A percentile compares a stretch with the other conserved stretches of the same genome.
These are phyloP conservation scores for Aspidapion aeneum DNA, from an alignment of 2,888 invertebrate species.

Conservation along the genomic window DNA sequence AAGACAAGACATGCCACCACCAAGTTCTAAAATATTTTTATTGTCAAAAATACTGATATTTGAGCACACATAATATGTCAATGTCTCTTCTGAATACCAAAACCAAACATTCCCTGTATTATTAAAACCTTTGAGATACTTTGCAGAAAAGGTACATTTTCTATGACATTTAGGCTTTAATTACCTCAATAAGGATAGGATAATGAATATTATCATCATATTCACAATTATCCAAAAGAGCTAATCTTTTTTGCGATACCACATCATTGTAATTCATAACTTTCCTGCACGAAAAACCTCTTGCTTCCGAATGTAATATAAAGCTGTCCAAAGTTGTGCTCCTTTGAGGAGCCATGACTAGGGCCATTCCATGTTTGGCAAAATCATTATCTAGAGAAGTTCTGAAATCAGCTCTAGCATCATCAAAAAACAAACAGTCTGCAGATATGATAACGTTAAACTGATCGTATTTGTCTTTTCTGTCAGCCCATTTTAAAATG, in stretches of 20 bases:
- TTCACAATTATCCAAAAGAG: constrained; percentile 56
- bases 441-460: constrained; percentile 75
- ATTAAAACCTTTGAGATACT: constrained; percentile 75
- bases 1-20: constrained; percentile 82
- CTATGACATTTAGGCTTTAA: constrained; percentile 52
- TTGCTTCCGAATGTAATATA: constrained; percentile 56
- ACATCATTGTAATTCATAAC: constrained; percentile 59
- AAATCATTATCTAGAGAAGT: constrained; percentile 64
- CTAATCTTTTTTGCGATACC: constrained; percentile 66
- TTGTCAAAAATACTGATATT: constrained; percentile 62
- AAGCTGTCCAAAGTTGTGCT: constrained; percentile 70
- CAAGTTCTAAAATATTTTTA: constrained; percentile 70
- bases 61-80: constrained; percentile 64
- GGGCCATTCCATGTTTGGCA: constrained; percentile 58
- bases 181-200: constrained; percentile 63
- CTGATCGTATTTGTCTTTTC: constrained; percentile 39
- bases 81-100: constrained; percentile 76
- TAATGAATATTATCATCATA: constrained; percentile 71
- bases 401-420: constrained; percentile 63
- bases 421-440: constrained; percentile 78
- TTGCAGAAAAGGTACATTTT: constrained; percentile 61
- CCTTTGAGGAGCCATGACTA: constrained; percentile 74
- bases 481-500: constrained; percentile 55
- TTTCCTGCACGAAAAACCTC: constrained; percentile 57
- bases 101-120: constrained; percentile 78